Base-by-base conservation (phyloP, 2,888 invertebrate species). In the Leptarthrus brevirostris region DNA sequence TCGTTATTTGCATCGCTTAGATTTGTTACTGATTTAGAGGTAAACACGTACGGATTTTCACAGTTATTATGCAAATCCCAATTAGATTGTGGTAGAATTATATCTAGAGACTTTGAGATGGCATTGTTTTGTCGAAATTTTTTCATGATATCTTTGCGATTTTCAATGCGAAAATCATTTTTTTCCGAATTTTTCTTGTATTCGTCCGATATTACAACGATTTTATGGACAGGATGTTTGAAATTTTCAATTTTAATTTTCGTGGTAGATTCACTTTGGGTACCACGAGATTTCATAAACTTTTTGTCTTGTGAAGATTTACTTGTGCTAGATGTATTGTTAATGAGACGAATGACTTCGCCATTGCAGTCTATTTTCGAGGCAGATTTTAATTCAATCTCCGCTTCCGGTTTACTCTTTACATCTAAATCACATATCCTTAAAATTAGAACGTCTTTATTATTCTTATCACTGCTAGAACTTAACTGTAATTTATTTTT, bases 381-480 rank as follows among this genome's bases (percentile, higher is more conserved):
- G 24, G 54, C 16, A 44, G 58, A 44, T 73, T 75, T 76, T 40
- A 53, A 34, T 61, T 71, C 71, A 73, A 61, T 61, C 71, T 76
- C 76, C 64, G 74, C 24, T 6, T 64, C 40, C 8, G 52, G 40
- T 64, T 76, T 76, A 56, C 47, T 26, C 58, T 73, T 76, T 74
- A 69, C 71, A 75, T 77, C 77, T 74, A 77, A 74, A 77, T 77
- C 77, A 77, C 77, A 76, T 71, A 77, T 77, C 54, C 74, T 77
- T 76, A 77, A 75, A 71, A 77, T 75, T 75, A 77, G 74, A 20
- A 76, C 75, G 70, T 77, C 77, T 74, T 77, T 74, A 58, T 73
- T 75, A 34, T 61, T 64, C 61, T 74, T 76, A 76, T 71, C 72
- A 74, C 36, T 74, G 64, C 47, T 56, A 56, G 58, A 36, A 20